Evolutionary conservation across 2,888 invertebrate genomes (phyloP).

Genomic region (Tetanocera ferruginea): DNA sequence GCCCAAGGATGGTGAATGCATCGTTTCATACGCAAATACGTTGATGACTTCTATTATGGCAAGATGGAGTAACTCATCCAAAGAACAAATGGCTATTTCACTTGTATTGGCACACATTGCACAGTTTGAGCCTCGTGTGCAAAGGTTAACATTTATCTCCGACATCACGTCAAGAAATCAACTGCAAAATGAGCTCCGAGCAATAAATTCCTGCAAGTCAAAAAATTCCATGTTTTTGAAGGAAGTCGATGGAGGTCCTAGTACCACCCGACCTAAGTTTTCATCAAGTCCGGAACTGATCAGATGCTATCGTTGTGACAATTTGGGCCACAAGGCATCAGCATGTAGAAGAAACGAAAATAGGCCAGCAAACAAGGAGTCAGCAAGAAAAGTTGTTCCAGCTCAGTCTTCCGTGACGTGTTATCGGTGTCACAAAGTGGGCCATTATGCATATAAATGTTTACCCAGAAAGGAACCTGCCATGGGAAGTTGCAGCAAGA

Average conservation of each 20-base stretch:
- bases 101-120: background rate
- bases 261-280: no score
- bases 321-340: no score
- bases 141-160: background rate
- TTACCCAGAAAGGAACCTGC: background rate
- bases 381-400: background rate
- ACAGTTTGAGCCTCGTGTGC: background rate
- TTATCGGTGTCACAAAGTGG: background rate
- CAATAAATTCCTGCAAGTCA: no score
- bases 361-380: no score
- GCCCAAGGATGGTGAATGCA: background rate
- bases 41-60: background rate
- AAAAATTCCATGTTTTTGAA: no score
- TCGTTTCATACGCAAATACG: background rate
- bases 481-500: no score
- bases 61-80: background rate
- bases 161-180: no score
- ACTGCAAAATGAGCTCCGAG: no score
- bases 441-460: background rate
- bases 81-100: background rate
- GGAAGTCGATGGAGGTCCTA: no score
- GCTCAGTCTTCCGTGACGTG: background rate
- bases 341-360: no score
- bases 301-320: no score
- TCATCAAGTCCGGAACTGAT: no score